phyloP scores from a whole-genome alignment of 2,888 invertebrate species.

The Caenorhabditis parvicauda region DNA sequence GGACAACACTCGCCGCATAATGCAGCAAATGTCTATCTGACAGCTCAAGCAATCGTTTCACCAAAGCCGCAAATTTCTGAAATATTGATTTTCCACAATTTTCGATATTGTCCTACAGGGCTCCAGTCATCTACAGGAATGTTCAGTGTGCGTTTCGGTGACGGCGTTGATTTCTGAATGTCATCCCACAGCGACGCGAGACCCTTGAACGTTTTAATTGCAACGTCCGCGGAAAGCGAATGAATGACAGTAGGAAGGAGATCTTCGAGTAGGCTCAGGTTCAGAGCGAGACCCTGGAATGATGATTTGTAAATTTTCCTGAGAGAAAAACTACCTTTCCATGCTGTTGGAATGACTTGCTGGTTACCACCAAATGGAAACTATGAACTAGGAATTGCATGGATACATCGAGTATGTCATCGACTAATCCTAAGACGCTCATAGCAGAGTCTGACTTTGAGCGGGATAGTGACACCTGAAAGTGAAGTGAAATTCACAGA shows the following conservation, averaged over 20 bases:
- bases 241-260: slow-evolving; percentile 78
- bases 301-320: background rate
- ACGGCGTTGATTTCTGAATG: slow-evolving; percentile 16
- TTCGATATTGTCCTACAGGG: slow-evolving; percentile 32
- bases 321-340: slow-evolving; percentile 66
- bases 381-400: slow-evolving; percentile 78
- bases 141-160: slow-evolving; percentile 22
- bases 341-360: slow-evolving; percentile 72
- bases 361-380: slow-evolving; percentile 75
- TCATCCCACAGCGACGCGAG: slow-evolving; percentile 10
- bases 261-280: slow-evolving; percentile 77
- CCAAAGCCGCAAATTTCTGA: slow-evolving; percentile 49
- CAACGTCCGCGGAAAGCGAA: slow-evolving; percentile 77
- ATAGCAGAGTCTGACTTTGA: slow-evolving; percentile 73
- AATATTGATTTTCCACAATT: slow-evolving; percentile 6
- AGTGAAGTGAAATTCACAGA: background rate
- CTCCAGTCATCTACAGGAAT: slow-evolving; percentile 47
- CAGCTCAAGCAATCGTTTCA: slow-evolving; percentile 63
- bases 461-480: slow-evolving; percentile 41
- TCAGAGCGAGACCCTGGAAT: slow-evolving; percentile 72
- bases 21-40: slow-evolving; percentile 75
- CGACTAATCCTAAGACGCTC: slow-evolving; percentile 77
- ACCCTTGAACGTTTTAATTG: slow-evolving; percentile 74
- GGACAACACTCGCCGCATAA: slow-evolving; percentile 68
- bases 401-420: slow-evolving; percentile 78